Evolutionary conservation across 2,797 vertebrate species (phyloP).

Genomic region (Gastrophryne carolinensis): DNA sequence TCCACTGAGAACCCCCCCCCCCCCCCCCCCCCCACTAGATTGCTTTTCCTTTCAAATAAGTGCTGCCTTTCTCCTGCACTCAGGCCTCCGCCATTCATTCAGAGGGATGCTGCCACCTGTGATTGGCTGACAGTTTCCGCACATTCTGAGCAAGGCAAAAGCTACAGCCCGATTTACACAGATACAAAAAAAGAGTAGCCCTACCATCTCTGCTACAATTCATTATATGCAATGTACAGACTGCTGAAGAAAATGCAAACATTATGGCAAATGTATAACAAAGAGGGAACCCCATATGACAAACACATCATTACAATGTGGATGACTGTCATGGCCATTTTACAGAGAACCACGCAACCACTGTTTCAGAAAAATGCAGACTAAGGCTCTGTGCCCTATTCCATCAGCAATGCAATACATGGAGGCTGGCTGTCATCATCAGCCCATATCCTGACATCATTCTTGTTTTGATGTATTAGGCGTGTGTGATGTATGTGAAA

Average conservation of each 20-base stretch:
- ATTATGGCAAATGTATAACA: neutral
- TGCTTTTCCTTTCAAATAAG: neutral
- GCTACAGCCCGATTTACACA: slow-evolving; percentile 13
- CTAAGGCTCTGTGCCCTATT: too few relatives aligned
- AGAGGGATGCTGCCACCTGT: neutral
- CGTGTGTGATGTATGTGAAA: neutral
- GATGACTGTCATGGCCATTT: neutral
- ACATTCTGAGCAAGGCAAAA: slow-evolving; percentile 4
- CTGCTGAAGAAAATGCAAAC: neutral
- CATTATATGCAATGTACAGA: slow-evolving; percentile 3
- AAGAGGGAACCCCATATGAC: too few relatives aligned
- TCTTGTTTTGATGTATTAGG: neutral
- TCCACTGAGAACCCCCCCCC: neutral
- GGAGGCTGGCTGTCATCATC: neutral
- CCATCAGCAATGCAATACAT: neutral
- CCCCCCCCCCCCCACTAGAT: neutral
- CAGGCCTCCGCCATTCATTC: slow-evolving; percentile 3
- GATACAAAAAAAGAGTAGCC: neutral
- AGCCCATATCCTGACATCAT: neutral
- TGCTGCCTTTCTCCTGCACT: neutral
- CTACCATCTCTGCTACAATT: neutral
- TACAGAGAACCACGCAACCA: neutral
- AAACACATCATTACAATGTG: neutral
- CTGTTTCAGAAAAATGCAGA: too few relatives aligned
- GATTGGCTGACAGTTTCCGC: slow-evolving; percentile 23